Evolutionary conservation across 2,113 vertebrate genomes (phyloP).

Genomic region (Callipepla californica): DNA sequence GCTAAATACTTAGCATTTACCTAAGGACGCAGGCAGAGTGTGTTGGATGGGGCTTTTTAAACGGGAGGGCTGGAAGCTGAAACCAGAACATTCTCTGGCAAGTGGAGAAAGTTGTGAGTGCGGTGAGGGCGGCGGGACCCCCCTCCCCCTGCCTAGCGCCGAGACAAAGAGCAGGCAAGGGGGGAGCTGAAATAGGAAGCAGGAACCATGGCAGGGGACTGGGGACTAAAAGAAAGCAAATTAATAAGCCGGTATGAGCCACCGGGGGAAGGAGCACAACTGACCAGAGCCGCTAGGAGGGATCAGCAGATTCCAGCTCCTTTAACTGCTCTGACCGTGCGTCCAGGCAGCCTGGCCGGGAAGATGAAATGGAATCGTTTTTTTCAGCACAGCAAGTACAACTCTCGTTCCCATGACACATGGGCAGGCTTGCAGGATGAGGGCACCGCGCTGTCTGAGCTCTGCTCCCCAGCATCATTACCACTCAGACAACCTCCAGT

Average conservation of each 20-base stretch:
- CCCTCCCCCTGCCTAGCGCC: constrained; percentile 42
- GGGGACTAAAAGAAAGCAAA: constrained; percentile 57
- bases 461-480: background rate
- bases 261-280: background rate
- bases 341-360: background rate
- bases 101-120: constrained; percentile 61
- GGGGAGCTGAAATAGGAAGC: constrained; percentile 71
- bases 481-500: background rate
- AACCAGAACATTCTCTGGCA: constrained; percentile 54
- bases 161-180: constrained; percentile 69
- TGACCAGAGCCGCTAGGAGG: constrained; percentile 28
- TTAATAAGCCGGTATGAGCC: constrained; percentile 33
- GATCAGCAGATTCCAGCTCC: constrained; percentile 50
- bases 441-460: background rate
- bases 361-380: background rate
- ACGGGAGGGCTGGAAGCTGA: constrained; percentile 31
- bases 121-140: background rate
- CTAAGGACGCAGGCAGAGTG: background rate
- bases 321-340: background rate
- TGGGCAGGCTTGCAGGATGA: background rate
- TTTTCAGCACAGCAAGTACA: background rate
- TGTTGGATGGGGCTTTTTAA: constrained; percentile 32
- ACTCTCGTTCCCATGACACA: background rate
- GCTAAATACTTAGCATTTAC: background rate
- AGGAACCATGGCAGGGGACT: constrained; percentile 60